These are phyloP conservation scores for Vipera latastei DNA, from an alignment of 2,797 vertebrate species.

Conservation along the genomic window DNA sequence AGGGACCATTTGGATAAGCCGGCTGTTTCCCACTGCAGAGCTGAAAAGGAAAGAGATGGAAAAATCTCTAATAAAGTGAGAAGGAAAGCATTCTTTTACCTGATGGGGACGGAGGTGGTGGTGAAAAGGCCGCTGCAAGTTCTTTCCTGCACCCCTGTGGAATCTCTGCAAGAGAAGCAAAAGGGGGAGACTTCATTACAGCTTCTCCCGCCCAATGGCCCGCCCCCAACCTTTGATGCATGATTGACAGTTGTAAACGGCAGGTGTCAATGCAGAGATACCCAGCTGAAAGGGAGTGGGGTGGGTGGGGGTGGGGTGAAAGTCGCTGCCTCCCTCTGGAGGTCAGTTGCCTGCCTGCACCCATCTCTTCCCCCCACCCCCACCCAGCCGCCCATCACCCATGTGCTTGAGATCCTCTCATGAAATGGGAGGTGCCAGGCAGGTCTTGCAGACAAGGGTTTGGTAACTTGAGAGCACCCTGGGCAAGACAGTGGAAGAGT, in stretches of 20 bases:
- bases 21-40: neutral
- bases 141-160: neutral
- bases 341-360: neutral
- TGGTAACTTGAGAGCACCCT: neutral
- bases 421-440: neutral
- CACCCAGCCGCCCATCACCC: too few relatives aligned
- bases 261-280: neutral
- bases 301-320: neutral
- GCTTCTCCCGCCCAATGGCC: neutral
- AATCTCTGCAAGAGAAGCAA: neutral
- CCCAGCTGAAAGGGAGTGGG: too few relatives aligned
- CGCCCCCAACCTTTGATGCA: neutral
- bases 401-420: too few relatives aligned
- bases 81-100: neutral
- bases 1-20: neutral
- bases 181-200: neutral
- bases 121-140: neutral
- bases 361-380: fast-evolving
- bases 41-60: too few relatives aligned
- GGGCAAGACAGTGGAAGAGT: neutral
- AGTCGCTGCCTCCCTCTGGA: neutral
- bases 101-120: neutral
- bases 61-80: neutral
- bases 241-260: neutral
- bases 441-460: neutral